These are phyloP conservation scores for Zaprionus nigranus DNA, from an alignment of 1,140 invertebrate genomes.

Conservation along the genomic window DNA sequence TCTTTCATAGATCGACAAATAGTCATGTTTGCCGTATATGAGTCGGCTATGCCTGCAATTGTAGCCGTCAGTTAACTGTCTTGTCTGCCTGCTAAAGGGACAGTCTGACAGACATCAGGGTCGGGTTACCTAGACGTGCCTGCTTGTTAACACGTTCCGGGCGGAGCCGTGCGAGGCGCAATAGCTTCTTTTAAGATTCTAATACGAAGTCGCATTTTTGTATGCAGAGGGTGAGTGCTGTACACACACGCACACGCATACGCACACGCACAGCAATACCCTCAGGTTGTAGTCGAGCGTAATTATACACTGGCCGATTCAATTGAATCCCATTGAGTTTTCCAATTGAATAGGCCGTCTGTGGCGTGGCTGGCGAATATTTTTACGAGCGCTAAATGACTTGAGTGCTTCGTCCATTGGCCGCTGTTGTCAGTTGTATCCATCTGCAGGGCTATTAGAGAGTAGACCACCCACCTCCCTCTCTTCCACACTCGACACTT, in stretches of 20 bases:
- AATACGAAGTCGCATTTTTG: background rate
- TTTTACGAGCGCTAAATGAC: conserved; percentile 66
- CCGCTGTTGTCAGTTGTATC: conserved; percentile 30
- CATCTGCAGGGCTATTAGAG: conserved; percentile 17
- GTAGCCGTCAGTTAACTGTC: background rate
- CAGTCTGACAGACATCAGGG: background rate
- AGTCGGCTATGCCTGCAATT: background rate
- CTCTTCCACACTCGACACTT: background rate
- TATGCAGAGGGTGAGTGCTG: background rate
- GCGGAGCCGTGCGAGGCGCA: background rate
- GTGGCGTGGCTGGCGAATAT: conserved; percentile 36
- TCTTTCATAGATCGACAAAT: background rate
- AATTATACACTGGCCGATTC: conserved; percentile 65
- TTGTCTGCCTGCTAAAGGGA: background rate
- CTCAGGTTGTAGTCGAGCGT: conserved; percentile 30
- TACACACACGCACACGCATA: background rate
- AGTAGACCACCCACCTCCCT: background rate
- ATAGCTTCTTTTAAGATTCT: conserved; percentile 4
- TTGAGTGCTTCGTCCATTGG: conserved; percentile 72
- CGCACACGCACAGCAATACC: background rate
- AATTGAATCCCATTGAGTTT: conserved; percentile 70
- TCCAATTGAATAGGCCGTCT: conserved; percentile 60
- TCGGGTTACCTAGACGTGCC: conserved; percentile 9
- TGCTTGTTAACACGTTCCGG: conserved; percentile 3
- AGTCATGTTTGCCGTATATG: background rate